Evolutionary conservation across 2,888 invertebrate genomes (phyloP).

Genomic region (Tetropium fuscum): DNA sequence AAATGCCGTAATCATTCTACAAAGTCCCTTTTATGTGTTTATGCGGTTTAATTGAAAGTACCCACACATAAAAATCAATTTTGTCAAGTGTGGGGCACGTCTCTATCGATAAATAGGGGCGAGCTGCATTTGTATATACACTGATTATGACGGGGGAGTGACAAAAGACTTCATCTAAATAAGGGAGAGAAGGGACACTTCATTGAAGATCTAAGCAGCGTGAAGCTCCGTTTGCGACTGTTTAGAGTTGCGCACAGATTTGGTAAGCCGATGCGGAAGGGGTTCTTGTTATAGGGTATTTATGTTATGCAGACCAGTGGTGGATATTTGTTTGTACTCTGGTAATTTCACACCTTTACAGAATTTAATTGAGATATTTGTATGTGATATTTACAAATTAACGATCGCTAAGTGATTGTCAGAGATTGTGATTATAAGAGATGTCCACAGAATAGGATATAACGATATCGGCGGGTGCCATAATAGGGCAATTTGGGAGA

Average conservation of each 20-base stretch:
- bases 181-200: conserved; percentile 44
- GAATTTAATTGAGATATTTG: too few species aligned
- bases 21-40: conserved; percentile 52
- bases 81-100: conserved; percentile 49
- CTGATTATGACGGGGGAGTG: conserved; percentile 53
- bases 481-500: too few species aligned
- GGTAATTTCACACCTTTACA: too few species aligned
- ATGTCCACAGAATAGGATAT: too few species aligned
- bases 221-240: conserved; percentile 11
- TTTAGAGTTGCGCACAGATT: conserved; percentile 9
- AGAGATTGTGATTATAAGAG: too few species aligned
- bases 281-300: neutral
- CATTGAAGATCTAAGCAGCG: conserved; percentile 23
- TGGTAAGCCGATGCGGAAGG: neutral
- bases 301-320: neutral
- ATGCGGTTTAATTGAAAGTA: conserved; percentile 62
- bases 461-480: too few species aligned
- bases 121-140: conserved; percentile 49
- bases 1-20: conserved; percentile 54
- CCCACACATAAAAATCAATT: conserved; percentile 64
- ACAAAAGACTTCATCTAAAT: conserved; percentile 47
- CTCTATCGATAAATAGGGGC: conserved; percentile 39
- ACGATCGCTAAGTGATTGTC: too few species aligned
- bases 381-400: too few species aligned
- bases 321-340: too few species aligned